Conservation (phyloP, 2,888 invertebrate species). For the Endomychus coccineus region DNA sequence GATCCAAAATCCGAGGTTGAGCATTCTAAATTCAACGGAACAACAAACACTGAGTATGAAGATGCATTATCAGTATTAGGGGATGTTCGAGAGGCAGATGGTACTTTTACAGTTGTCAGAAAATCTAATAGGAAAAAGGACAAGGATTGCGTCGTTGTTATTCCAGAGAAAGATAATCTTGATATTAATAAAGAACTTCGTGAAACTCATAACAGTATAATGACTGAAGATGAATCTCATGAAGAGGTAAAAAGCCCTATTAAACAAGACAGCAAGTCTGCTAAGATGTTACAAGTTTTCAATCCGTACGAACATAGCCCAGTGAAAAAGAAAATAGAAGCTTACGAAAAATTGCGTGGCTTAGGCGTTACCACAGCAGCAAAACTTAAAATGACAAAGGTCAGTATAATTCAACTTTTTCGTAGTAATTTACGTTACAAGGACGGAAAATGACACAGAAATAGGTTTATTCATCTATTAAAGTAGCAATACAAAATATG, state of each 20-base stretch:
- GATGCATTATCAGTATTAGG: slow-evolving; percentile 38
- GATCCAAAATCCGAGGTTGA: background rate
- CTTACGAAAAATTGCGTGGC: slow-evolving; percentile 48
- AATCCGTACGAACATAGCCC: slow-evolving; percentile 55
- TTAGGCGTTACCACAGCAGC: slow-evolving; percentile 3
- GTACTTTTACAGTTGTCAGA: slow-evolving; percentile 8
- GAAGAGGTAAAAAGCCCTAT: slow-evolving; percentile 11
- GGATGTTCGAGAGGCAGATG: slow-evolving; percentile 18
- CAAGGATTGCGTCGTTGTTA: too few species aligned
- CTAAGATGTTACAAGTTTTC: slow-evolving; percentile 34
- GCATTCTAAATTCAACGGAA: slow-evolving; percentile 13
- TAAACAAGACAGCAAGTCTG: slow-evolving; percentile 15
- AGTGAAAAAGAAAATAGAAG: slow-evolving; percentile 54
- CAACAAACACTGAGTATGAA: slow-evolving; percentile 40
- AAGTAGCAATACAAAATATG: too few species aligned
- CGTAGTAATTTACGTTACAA: too few species aligned
- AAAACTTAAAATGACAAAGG: slow-evolving; percentile 4
- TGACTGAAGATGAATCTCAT: slow-evolving; percentile 32
- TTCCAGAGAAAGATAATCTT: too few species aligned
- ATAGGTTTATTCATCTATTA: too few species aligned
- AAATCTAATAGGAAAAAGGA: slow-evolving; percentile 12
- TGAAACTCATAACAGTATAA: slow-evolving; percentile 18
- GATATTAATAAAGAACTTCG: background rate
- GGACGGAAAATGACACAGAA: too few species aligned
- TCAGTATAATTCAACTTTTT: background rate